Conservation (phyloP, 2,113 vertebrate species). For the Zeus faber region DNA sequence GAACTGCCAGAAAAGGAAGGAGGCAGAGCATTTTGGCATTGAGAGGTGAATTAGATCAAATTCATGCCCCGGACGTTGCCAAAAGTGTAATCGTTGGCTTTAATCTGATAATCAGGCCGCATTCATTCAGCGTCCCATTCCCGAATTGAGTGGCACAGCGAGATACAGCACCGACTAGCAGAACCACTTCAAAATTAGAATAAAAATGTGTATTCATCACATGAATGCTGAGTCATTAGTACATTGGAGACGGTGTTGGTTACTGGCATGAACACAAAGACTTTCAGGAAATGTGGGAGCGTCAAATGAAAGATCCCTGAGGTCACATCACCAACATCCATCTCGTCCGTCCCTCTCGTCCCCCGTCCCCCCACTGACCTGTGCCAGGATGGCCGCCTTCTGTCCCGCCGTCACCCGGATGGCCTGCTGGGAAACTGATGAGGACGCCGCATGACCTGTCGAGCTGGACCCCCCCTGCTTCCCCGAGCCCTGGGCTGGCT, state of each 20-base stretch:
- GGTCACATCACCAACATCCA: not conserved
- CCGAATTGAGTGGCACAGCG: too few relatives aligned
- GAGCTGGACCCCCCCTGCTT: conserved; percentile 82
- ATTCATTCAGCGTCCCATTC: too few relatives aligned
- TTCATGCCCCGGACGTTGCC: conserved; percentile 16
- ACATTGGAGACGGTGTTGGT: too few relatives aligned
- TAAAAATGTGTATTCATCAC: too few relatives aligned
- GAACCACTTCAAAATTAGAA: too few relatives aligned
- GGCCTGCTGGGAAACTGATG: conserved; percentile 83
- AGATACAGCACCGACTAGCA: too few relatives aligned
- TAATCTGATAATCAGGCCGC: conserved; percentile 24
- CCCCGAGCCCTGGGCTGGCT: conserved; percentile 85
- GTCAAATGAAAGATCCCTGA: not conserved
- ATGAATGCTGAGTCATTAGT: not conserved
- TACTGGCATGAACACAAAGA: too few relatives aligned
- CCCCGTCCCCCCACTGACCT: too few relatives aligned
- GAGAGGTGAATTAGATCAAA: not conserved
- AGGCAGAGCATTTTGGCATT: not conserved
- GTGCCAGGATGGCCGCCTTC: conserved; percentile 91
- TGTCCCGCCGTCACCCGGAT: conserved; percentile 93
- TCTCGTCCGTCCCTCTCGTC: not conserved
- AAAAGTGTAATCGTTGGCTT: conserved; percentile 23
- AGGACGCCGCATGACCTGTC: conserved; percentile 78
- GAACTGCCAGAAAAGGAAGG: not conserved
- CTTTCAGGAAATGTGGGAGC: too few relatives aligned